phyloP scores from a whole-genome alignment of 1,140 invertebrate species.

The Vanessa atalanta region DNA sequence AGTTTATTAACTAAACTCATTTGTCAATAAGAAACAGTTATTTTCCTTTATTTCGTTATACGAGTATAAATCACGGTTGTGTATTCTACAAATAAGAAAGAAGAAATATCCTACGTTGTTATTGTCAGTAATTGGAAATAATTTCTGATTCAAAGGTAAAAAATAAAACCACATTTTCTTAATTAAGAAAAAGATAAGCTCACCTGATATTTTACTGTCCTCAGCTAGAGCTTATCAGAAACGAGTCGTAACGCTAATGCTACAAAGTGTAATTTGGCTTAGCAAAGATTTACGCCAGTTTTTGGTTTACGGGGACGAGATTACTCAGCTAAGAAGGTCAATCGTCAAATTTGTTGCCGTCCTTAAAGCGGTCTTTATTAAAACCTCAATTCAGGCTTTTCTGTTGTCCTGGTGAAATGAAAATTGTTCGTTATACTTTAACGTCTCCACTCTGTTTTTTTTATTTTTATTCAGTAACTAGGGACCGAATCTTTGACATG shows the following conservation, averaged over 20 bases:
- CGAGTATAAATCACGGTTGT: background rate
- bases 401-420: constrained; percentile 41
- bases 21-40: background rate
- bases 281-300: constrained; percentile 26
- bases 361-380: constrained; percentile 51
- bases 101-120: constrained; percentile 11
- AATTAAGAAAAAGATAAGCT: constrained; percentile 48
- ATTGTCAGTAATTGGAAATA: constrained; percentile 26
- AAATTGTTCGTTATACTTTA: constrained; percentile 46
- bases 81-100: background rate
- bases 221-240: constrained; percentile 1
- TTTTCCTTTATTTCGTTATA: background rate
- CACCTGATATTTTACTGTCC: constrained; percentile 45
- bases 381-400: constrained; percentile 45
- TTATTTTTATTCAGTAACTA: background rate
- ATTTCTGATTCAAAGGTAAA: constrained; percentile 42
- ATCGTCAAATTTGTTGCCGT: constrained; percentile 49
- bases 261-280: constrained; percentile 20
- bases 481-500: background rate
- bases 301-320: constrained; percentile 43
- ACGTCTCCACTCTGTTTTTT: background rate
- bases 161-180: constrained; percentile 44
- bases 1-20: background rate
- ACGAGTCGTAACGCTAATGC: constrained; percentile 2
- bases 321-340: constrained; percentile 49